Evolutionary conservation across 2,888 invertebrate genomes (phyloP), one percentile per base, ranked within the genome.

Genomic region (Trichacis sp.): DNA sequence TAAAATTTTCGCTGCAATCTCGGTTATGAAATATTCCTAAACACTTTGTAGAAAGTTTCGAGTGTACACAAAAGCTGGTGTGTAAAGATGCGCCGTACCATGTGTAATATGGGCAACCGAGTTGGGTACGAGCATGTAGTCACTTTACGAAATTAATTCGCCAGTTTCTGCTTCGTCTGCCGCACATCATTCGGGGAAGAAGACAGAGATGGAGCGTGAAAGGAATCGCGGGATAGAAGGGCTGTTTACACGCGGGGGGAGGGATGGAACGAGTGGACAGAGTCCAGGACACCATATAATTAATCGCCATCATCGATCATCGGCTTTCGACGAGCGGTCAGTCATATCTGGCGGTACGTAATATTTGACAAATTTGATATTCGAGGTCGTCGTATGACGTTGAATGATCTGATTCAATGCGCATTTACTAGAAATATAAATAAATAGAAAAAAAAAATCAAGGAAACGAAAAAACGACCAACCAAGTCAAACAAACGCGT

Each of bases 241-340:
- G 57, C 38, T 68, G 36, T 68, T 68, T 65, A 49, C 56, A 48
- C 59, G 55, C 15, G 15, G 55, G 64, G 53, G 6, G 53, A 53
- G 33, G 56, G 47, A 40, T 24, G 24, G 15, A 38, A 30, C 38
- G 33, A 43, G 53, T 18, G 48, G 48, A 59, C 55, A 20, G 46
- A 51, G 40, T 24, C 43, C 55, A 47, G 74, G 77, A 77, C 79
- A 75, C 69, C 71, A 64, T 74, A 80, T 82, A 80, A 82, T 81
- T 82, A 82, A 82, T 82, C 77, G 77, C 79, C 75, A 70, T 77
- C 76, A 82, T 82, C 79, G 73, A 82, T 82, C 82, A 82, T 61
- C 64, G 56, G 54, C 64, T 69, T 67, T 59, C 73, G 78, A 77
- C 78, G 70, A 71, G 65, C 71, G 75, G 77, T 78, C 79, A 76